phyloP scores from a whole-genome alignment of 2,797 vertebrate species.

The Distichodus sexfasciatus region DNA sequence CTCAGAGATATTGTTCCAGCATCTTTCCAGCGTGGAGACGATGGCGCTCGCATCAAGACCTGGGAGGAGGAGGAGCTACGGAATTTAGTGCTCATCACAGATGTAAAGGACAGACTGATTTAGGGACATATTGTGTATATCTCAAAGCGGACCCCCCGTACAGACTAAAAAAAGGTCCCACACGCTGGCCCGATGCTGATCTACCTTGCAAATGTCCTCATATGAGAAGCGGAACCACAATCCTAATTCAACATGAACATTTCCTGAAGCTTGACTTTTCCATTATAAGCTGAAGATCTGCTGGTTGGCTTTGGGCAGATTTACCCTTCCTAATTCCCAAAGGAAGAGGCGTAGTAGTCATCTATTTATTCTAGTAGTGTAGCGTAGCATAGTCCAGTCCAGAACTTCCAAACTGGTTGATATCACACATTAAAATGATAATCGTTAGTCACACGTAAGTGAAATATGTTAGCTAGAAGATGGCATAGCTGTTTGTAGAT shows the following conservation, averaged over 20 bases:
- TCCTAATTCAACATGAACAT: slow-evolving; percentile 54
- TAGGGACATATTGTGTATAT: too few species aligned
- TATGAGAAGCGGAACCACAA: slow-evolving; percentile 44
- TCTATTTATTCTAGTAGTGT: slow-evolving; percentile 53
- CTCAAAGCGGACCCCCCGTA: too few species aligned
- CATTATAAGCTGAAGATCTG: slow-evolving; percentile 16
- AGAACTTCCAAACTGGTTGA: slow-evolving; percentile 38
- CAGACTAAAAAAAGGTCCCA: too few species aligned
- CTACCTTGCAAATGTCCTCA: too few species aligned
- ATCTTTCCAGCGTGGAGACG: slow-evolving; percentile 40
- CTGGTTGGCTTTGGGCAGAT: slow-evolving; percentile 5
- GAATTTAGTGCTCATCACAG: not conserved
- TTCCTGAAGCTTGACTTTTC: slow-evolving; percentile 33
- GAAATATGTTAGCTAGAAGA: slow-evolving; percentile 25
- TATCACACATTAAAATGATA: too few species aligned
- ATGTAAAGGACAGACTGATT: too few species aligned
- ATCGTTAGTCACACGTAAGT: slow-evolving; percentile 21
- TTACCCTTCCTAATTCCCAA: slow-evolving; percentile 29
- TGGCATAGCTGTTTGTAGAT: slow-evolving; percentile 30
- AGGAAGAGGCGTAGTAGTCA: slow-evolving; percentile 39
- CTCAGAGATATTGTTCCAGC: slow-evolving; percentile 31
- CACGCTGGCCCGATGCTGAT: not conserved
- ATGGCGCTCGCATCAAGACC: not conserved
- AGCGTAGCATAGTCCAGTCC: slow-evolving; percentile 44
- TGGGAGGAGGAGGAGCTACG: not conserved